Evolutionary conservation across 2,888 invertebrate genomes (phyloP).

Genomic region (Metalampra italica): DNA sequence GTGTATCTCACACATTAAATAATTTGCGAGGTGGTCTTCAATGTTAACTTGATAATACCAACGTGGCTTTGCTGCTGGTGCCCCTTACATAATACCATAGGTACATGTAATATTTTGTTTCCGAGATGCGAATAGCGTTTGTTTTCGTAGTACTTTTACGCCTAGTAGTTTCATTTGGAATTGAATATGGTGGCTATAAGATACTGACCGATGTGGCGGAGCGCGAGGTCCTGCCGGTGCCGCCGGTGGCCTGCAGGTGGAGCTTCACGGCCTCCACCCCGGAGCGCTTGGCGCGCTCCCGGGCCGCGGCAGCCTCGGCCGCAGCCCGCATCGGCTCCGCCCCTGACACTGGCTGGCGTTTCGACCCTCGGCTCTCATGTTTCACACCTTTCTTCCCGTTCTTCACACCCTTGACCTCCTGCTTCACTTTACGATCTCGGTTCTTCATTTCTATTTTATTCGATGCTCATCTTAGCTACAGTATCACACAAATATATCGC

Average conservation of each 20-base stretch:
- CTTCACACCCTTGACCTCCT: slow-evolving; percentile 32
- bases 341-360: slow-evolving; percentile 24
- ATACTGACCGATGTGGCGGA: slow-evolving; percentile 62
- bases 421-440: slow-evolving; percentile 44
- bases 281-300: slow-evolving; percentile 53
- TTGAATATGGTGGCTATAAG: no score
- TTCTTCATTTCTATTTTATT: slow-evolving; percentile 56
- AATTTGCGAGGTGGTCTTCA: no score
- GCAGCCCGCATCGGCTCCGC: slow-evolving; percentile 21
- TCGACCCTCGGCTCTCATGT: slow-evolving; percentile 28
- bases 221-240: slow-evolving; percentile 65
- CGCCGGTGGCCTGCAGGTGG: slow-evolving; percentile 58
- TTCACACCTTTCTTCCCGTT: slow-evolving; percentile 29
- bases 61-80: no score
- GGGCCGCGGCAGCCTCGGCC: slow-evolving; percentile 25
- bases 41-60: no score
- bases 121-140: no score
- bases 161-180: no score
- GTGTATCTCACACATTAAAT: no score
- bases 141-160: no score
- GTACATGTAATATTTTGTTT: no score
- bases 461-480: slow-evolving; percentile 18
- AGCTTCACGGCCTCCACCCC: slow-evolving; percentile 69
- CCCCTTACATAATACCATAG: no score
- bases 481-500: slow-evolving; percentile 13